A percentile compares a stretch with the other conserved stretches of the same genome.
Evolutionary conservation across 2,888 invertebrate genomes (phyloP).

Genomic region (Bembecia ichneumoniformis): DNA sequence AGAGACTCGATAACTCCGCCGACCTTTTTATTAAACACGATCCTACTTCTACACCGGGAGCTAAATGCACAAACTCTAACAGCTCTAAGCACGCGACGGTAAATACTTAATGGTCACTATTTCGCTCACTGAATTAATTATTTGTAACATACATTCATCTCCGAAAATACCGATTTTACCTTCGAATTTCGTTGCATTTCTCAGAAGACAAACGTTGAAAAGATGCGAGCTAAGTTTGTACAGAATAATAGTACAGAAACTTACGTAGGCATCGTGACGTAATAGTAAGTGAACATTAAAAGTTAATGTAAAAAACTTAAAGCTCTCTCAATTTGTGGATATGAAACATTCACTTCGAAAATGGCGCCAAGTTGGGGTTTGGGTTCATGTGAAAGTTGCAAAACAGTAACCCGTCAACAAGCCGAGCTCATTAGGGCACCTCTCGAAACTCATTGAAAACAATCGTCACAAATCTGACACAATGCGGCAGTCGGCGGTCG

Average conservation of each 20-base stretch:
- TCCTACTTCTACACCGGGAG: background rate
- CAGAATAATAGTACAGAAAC: too few relatives aligned
- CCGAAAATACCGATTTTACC: background rate
- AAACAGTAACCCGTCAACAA: background rate
- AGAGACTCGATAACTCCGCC: background rate
- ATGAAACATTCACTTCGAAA: background rate
- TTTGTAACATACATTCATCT: background rate
- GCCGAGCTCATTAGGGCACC: constrained; percentile 16
- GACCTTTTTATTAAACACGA: background rate
- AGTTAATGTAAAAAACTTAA: background rate
- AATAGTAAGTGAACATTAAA: too few relatives aligned
- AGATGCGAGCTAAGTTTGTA: too few relatives aligned
- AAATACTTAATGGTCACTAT: background rate
- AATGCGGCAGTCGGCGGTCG: constrained; percentile 17
- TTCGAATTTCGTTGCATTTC: background rate
- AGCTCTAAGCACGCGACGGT: background rate
- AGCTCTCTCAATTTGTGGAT: constrained; percentile 1
- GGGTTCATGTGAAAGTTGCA: background rate
- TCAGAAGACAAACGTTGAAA: too few relatives aligned
- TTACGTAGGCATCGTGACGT: too few relatives aligned
- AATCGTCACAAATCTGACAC: constrained; percentile 19
- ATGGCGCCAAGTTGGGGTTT: background rate
- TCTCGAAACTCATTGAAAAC: constrained; percentile 18
- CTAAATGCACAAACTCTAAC: too few relatives aligned
- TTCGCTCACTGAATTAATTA: background rate